These are phyloP conservation scores for Agrochola lychnidis DNA, from an alignment of 2,888 invertebrate species.

Conservation along the genomic window DNA sequence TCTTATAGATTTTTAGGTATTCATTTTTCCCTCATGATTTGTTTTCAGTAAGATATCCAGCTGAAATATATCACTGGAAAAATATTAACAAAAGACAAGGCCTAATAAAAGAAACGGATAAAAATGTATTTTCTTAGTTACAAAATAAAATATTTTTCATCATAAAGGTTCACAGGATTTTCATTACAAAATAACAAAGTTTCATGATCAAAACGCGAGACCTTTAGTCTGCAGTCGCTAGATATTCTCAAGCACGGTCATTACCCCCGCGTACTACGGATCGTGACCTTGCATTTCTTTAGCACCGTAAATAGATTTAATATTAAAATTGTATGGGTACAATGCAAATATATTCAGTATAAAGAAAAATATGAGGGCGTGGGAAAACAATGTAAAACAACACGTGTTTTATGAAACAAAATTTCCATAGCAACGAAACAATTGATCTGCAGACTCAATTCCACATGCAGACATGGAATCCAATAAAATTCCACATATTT, in stretches of 20 bases:
- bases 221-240: slow-evolving; percentile 35
- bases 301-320: slow-evolving; percentile 50
- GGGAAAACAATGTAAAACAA: slow-evolving; percentile 20
- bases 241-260: slow-evolving; percentile 48
- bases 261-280: slow-evolving; percentile 48
- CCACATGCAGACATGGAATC: neutral
- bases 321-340: slow-evolving; percentile 52
- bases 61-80: neutral
- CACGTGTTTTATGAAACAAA: neutral
- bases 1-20: neutral
- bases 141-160: slow-evolving; percentile 5
- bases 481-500: slow-evolving; percentile 13
- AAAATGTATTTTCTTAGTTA: neutral
- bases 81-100: neutral
- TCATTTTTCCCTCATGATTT: neutral
- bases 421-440: neutral
- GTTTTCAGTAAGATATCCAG: neutral
- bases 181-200: slow-evolving; percentile 32
- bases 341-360: slow-evolving; percentile 39
- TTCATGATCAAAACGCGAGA: slow-evolving; percentile 16
- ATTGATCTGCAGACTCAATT: slow-evolving; percentile 10
- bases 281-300: slow-evolving; percentile 70
- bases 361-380: slow-evolving; percentile 27
- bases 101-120: neutral
- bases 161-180: slow-evolving; percentile 7